A percentile compares a stretch with the other conserved stretches of the same genome.
These are phyloP conservation scores for Heliconius hewitsoni DNA, from an alignment of 1,140 invertebrate species.

Conservation along the genomic window DNA sequence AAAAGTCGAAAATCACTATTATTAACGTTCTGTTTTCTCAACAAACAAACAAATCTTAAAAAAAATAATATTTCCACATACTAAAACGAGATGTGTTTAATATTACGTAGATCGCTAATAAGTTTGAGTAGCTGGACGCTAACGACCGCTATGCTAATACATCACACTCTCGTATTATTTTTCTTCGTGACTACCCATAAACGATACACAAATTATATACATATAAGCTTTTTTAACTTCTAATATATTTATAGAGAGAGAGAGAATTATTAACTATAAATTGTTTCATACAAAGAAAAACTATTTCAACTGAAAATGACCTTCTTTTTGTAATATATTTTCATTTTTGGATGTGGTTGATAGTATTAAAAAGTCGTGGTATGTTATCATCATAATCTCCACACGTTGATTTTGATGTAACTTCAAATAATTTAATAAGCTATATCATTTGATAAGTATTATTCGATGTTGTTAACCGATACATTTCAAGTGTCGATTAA, in stretches of 20 bases:
- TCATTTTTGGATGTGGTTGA: too few species aligned
- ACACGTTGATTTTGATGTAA: too few species aligned
- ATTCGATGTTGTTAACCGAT: neutral
- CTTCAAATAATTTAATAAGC: too few species aligned
- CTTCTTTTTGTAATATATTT: neutral
- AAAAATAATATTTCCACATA: too few species aligned
- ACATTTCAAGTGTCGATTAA: neutral
- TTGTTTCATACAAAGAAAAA: neutral
- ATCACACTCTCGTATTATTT: constrained; percentile 19
- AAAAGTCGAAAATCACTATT: too few species aligned
- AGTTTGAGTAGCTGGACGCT: constrained; percentile 13
- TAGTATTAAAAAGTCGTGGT: too few species aligned
- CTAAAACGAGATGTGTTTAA: neutral
- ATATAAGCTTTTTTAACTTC: too few species aligned
- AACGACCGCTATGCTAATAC: constrained; percentile 13
- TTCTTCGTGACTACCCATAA: neutral
- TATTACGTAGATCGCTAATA: constrained; percentile 1
- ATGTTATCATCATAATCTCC: too few species aligned
- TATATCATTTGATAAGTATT: neutral
- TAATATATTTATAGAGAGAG: too few species aligned
- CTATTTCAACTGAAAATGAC: neutral
- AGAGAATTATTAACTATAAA: neutral
- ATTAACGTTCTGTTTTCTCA: too few species aligned
- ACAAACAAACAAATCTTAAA: too few species aligned
- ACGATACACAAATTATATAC: neutral